Evolutionary conservation across 2,888 invertebrate species (phyloP), one percentile per base, ranked within the genome.

Genomic region (Salpingus planirostris): DNA sequence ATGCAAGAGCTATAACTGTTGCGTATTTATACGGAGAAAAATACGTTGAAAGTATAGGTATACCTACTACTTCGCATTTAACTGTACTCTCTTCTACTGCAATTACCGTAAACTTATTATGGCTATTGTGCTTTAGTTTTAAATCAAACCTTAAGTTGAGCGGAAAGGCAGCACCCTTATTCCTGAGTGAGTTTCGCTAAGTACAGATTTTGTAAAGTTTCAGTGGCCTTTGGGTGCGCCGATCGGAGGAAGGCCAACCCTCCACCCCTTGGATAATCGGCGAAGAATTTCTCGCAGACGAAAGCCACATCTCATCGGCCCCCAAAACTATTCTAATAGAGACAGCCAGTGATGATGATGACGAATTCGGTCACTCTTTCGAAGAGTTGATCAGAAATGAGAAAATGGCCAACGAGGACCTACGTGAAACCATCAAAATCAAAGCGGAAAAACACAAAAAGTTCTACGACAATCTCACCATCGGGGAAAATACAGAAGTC

Each of bases 161-260:
- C 8, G 8, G 8, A 18, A 18, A 7, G 8, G 18, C 8, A 18
- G 18, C 18, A 18, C 18, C 6, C 8, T 18, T 18, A 18, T 7
- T 8, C 6, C 18, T 7, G 8, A 8, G 6, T 6, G 6, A 18
- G 18, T 7, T 18, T 31, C 15, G n/a, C n/a, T n/a, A n/a, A n/a
- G n/a, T n/a, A 14, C 15, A 6, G 11, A 8, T 10, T n/a, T 24
- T 22, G 36, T 52, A 34, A 46, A 60, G 62, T 56, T 64, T 61
- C 44, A 52, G 52, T 38, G 52, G 52, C 30, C 57, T 60, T 36
- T 59, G 60, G 60, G 50, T 55, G 45, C 55, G 51, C 45, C 53
- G 48, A 29, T 41, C 53, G 38, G 49, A 50, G 36, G 49, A 52
- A 43, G 56, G 45, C 40, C 43, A 46, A 22, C 24, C 36, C 25